These are phyloP conservation scores for Amphipoea lucens DNA, from an alignment of 2,888 invertebrate species.

Conservation along the genomic window DNA sequence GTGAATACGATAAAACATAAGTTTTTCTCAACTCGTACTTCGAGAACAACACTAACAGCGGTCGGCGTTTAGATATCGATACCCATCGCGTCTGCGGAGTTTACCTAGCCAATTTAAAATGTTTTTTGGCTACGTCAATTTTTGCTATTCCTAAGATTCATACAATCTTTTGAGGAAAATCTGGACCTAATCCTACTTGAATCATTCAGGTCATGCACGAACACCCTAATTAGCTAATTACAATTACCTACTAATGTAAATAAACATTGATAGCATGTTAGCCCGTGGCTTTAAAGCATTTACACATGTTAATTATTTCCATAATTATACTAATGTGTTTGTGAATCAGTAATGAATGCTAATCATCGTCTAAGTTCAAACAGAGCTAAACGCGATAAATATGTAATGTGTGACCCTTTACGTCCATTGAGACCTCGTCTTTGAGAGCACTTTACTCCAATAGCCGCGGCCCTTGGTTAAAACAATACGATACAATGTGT, in stretches of 20 bases:
- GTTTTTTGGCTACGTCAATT: not conserved
- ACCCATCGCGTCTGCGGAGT: not conserved
- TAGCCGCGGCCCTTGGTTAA: not conserved
- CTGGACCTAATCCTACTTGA: not conserved
- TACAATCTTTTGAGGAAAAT: not conserved
- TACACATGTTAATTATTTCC: conserved; percentile 3
- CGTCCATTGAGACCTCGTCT: conserved; percentile 27
- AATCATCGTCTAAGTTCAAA: conserved; percentile 30
- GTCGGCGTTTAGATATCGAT: not conserved
- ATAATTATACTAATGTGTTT: conserved; percentile 34
- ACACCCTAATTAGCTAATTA: conserved; percentile 14
- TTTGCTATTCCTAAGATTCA: not conserved
- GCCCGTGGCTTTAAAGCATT: conserved; percentile 18
- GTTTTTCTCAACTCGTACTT: not conserved
- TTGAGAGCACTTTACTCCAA: conserved; percentile 16
- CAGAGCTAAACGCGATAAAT: conserved; percentile 36
- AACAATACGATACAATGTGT: not conserved
- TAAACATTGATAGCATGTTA: conserved; percentile 30
- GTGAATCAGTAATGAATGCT: conserved; percentile 32
- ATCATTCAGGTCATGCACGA: conserved; percentile 18
- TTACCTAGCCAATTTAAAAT: not conserved
- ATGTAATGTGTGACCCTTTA: conserved; percentile 36
- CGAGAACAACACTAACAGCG: not conserved
- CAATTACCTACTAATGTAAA: conserved; percentile 2
- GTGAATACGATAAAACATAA: not conserved